Evolutionary conservation across 92 coral and sea anemone genomes (phyloP).

Genomic region (Palythoa grandiflora): DNA sequence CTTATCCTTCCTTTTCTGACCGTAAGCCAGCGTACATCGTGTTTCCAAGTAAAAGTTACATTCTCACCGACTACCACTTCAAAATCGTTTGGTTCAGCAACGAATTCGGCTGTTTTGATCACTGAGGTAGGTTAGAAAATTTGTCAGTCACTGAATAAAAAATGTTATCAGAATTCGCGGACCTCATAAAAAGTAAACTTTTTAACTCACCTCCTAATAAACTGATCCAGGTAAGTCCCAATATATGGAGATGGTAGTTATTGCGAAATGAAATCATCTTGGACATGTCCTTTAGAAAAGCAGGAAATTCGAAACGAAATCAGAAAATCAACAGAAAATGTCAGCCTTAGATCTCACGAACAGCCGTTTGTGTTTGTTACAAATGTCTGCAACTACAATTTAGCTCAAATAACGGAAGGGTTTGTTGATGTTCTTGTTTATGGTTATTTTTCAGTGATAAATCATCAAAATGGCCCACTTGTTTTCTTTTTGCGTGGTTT

Average conservation of each 20-base stretch:
- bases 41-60: slow-evolving; percentile 29
- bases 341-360: not conserved
- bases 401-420: slow-evolving; percentile 8
- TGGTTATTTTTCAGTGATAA: slow-evolving; percentile 18
- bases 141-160: not conserved
- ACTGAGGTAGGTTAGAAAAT: not conserved
- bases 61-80: slow-evolving; percentile 43
- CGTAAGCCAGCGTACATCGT: slow-evolving; percentile 13
- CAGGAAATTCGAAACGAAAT: not conserved
- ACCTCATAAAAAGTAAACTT: not conserved
- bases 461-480: not conserved
- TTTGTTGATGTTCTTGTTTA: slow-evolving; percentile 15
- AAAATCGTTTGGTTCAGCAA: slow-evolving; percentile 12
- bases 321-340: slow-evolving; percentile 9
- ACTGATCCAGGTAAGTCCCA: not conserved
- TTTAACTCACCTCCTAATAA: slow-evolving; percentile 27
- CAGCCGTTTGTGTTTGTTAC: not conserved
- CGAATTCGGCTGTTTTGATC: not conserved
- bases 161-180: not conserved
- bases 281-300: not conserved
- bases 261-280: not conserved
- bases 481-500: slow-evolving; percentile 33
- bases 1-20: not conserved
- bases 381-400: not conserved
- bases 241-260: not conserved